Evolutionary conservation across 1,140 invertebrate genomes (phyloP).

Genomic region (Drosophila insularis): DNA sequence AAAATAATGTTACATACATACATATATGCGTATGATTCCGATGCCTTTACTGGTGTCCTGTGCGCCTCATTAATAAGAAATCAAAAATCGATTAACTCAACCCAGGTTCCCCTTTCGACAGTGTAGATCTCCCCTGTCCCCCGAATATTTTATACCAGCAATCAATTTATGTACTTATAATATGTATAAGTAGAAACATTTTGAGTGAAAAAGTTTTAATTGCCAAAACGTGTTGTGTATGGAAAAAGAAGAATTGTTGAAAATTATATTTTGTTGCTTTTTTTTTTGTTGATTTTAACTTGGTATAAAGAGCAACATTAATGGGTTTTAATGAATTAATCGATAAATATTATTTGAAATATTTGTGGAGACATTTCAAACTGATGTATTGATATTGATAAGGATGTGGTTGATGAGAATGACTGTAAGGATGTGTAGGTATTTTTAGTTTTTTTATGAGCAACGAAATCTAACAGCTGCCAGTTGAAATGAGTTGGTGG

Average conservation of each 20-base stretch:
- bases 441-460: conserved; percentile 31
- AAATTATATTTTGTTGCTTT: conserved; percentile 1
- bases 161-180: conserved; percentile 1
- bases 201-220: conserved; percentile 64
- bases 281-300: background rate
- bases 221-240: conserved; percentile 43
- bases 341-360: conserved; percentile 35
- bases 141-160: background rate
- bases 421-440: background rate
- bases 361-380: conserved; percentile 1
- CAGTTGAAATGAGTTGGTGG: conserved; percentile 35
- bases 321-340: conserved; percentile 37
- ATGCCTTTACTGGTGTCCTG: conserved; percentile 28
- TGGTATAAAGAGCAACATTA: conserved; percentile 22
- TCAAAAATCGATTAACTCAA: conserved; percentile 74
- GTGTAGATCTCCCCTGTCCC: too few relatives aligned
- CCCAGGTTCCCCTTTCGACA: background rate
- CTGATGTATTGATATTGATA: conserved; percentile 1
- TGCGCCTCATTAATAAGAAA: conserved; percentile 62
- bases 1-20: conserved; percentile 27
- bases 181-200: background rate
- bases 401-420: background rate
- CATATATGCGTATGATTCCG: conserved; percentile 8
- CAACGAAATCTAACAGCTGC: conserved; percentile 72
- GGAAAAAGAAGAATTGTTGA: conserved; percentile 16